Percentiles rank a stretch among this genome's conserved stretches.
phyloP scores from a whole-genome alignment of 2,113 vertebrate genomes.

The Salminus brasiliensis region DNA sequence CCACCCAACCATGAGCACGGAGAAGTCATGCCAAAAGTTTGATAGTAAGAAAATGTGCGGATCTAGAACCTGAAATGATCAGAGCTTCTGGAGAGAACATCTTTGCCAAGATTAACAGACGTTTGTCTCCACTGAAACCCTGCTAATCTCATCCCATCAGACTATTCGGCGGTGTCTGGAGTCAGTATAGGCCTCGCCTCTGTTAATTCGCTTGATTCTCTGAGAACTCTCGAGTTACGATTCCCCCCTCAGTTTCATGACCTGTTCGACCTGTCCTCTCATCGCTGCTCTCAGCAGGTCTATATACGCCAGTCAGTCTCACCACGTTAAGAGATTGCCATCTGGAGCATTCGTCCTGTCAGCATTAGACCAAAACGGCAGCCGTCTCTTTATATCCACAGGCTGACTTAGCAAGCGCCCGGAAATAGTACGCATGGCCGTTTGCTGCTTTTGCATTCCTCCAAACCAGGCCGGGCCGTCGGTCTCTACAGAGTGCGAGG shows the following conservation, averaged over 20 bases:
- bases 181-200: too few species aligned
- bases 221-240: too few species aligned
- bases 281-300: not conserved
- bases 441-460: not conserved
- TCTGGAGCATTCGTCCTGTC: not conserved
- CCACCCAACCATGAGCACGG: conserved; percentile 1
- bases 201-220: too few species aligned
- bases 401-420: not conserved
- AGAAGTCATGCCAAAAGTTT: conserved; percentile 24
- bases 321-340: not conserved
- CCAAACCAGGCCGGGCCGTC: not conserved
- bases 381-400: not conserved
- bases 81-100: too few species aligned
- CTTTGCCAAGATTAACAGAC: conserved; percentile 57
- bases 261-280: not conserved
- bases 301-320: not conserved
- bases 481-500: not conserved
- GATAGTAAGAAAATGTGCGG: not conserved
- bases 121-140: not conserved
- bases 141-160: too few species aligned
- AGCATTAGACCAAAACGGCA: conserved; percentile 21
- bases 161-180: too few species aligned
- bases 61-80: not conserved
- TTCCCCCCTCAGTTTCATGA: too few species aligned
- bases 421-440: not conserved